phyloP scores from a whole-genome alignment of 2,888 invertebrate genomes.

The Caenorhabditis afra region DNA sequence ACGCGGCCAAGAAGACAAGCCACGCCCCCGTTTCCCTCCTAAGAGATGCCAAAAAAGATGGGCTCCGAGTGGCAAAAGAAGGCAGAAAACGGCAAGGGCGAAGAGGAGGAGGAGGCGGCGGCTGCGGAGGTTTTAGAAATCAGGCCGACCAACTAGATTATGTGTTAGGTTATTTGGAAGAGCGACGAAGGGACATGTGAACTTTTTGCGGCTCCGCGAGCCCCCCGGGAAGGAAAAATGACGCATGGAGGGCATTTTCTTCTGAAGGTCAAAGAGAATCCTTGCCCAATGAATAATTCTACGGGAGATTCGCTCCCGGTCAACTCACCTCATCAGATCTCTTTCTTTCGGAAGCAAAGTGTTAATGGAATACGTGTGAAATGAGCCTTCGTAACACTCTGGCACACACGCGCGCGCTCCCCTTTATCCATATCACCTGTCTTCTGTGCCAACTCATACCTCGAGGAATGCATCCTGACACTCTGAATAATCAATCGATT shows the following conservation, averaged over 20 bases:
- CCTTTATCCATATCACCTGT: conserved; percentile 17
- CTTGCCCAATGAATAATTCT: too few relatives aligned
- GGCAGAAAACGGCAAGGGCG: conserved; percentile 9
- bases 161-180: conserved; percentile 25
- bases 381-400: too few relatives aligned
- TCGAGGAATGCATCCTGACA: conserved; percentile 49
- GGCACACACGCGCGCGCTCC: neutral
- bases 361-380: neutral
- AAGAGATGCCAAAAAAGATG: conserved; percentile 46
- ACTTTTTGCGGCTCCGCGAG: conserved; percentile 8
- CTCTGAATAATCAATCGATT: too few relatives aligned
- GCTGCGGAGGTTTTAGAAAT: conserved; percentile 44
- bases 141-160: conserved; percentile 39
- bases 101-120: conserved; percentile 1
- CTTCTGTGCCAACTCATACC: conserved; percentile 14
- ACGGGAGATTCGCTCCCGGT: too few relatives aligned
- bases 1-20: conserved; percentile 28
- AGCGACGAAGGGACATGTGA: conserved; percentile 16
- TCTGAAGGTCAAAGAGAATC: too few relatives aligned
- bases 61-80: conserved; percentile 1
- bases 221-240: neutral
- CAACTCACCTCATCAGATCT: conserved; percentile 18
- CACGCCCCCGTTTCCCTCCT: conserved; percentile 31
- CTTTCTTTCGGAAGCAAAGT: neutral
- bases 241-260: too few relatives aligned